These are phyloP conservation scores for Chaetops frenatus DNA, from an alignment of 2,113 vertebrate species.

Conservation along the genomic window DNA sequence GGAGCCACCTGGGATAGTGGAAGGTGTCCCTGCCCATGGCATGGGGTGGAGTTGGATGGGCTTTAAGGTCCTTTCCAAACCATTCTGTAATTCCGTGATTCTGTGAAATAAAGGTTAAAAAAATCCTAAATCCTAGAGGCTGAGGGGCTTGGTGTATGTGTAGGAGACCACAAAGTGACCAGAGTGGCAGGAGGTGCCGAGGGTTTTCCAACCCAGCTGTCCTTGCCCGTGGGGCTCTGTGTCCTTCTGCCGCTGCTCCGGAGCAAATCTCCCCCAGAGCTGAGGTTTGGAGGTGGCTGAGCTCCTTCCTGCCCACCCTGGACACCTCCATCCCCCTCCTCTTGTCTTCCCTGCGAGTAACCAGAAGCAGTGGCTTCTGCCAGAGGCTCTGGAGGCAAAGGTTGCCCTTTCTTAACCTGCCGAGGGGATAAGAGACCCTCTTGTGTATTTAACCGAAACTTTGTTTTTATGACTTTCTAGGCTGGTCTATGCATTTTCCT, in stretches of 20 bases:
- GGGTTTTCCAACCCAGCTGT: neutral
- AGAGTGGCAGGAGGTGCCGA: neutral
- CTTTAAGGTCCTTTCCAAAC: neutral
- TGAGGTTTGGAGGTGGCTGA: neutral
- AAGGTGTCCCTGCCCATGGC: neutral
- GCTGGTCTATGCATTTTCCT: conserved; percentile 30
- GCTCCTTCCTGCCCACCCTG: neutral
- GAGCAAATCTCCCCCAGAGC: neutral
- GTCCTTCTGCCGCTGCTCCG: fast-evolving
- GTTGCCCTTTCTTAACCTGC: neutral
- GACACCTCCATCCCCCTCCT: neutral
- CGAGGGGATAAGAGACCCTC: neutral
- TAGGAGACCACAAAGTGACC: neutral
- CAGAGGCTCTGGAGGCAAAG: neutral
- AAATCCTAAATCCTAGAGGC: neutral
- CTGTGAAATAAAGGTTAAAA: neutral
- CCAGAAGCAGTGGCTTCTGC: neutral
- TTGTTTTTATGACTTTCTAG: conserved; percentile 25
- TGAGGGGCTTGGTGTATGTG: neutral
- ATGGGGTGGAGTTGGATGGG: too few species aligned
- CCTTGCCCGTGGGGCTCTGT: neutral
- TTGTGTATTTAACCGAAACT: conserved; percentile 21
- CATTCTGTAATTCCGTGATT: neutral
- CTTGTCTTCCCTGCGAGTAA: neutral
- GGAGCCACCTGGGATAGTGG: neutral